A percentile compares a stretch with the other conserved stretches of the same genome.
These are phyloP conservation scores for Paracanthobrama guichenoti DNA, from an alignment of 2,113 vertebrate species.

Conservation along the genomic window DNA sequence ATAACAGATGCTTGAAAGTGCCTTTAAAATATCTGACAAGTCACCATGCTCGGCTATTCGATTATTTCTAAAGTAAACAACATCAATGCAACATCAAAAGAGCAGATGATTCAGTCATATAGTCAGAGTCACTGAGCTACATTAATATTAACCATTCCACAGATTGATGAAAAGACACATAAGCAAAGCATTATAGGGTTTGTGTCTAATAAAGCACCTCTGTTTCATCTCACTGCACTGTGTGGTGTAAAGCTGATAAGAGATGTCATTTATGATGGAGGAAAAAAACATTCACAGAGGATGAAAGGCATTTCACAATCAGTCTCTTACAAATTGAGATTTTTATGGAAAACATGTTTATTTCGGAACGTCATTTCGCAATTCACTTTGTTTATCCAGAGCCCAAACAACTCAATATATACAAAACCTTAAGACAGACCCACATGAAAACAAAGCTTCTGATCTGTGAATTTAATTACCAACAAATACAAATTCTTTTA, in stretches of 20 bases:
- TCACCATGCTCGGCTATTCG: conserved; percentile 10
- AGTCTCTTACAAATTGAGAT: not conserved
- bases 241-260: not conserved
- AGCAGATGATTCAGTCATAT: not conserved
- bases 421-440: not conserved
- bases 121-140: not conserved
- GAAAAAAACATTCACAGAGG: not conserved
- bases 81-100: conserved; percentile 18
- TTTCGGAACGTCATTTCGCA: not conserved
- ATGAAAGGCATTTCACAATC: not conserved
- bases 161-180: conserved; percentile 33
- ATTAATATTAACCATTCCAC: conserved; percentile 16
- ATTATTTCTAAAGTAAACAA: conserved; percentile 49
- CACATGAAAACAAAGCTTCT: not conserved
- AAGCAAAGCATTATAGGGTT: not conserved
- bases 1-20: conserved; percentile 27
- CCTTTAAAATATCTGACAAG: conserved; percentile 20
- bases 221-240: conserved; percentile 3
- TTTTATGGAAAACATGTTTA: not conserved
- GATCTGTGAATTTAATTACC: not conserved
- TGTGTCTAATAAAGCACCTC: conserved; percentile 17
- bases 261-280: not conserved
- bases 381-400: not conserved
- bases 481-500: not conserved
- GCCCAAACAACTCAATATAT: not conserved